Evolutionary conservation across 2,888 invertebrate species (phyloP), one percentile per base, ranked within the genome.

Genomic region (Colletes collaris): DNA sequence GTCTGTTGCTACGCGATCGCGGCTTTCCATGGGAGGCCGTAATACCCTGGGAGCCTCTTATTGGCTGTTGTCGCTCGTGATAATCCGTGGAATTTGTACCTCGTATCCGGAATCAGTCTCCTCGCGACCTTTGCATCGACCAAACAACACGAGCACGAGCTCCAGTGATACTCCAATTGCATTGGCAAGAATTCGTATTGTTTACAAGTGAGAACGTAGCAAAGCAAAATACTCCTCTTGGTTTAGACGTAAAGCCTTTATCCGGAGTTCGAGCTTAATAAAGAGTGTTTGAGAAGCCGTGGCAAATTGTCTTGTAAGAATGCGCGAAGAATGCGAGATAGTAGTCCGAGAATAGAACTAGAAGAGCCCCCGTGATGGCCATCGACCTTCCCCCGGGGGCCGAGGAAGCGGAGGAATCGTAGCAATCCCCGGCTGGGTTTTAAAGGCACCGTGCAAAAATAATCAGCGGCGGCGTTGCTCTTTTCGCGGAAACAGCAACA

Each of bases 1-100:
- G 16, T 16, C 16, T 50, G 77, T 62, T 72, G 27, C 59, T 62
- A 19, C 65, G 67, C 59, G 11, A 13, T n/a, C 53, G 35, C 40
- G 55, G 64, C 52, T 64, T 70, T 60, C 49, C 64, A 60, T 52
- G 68, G 53, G 50, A 37, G 27, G 72, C 72, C 76, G 71, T 75
- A 74, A 74, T 69, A 67, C 50, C 16, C 46, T 35, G 40, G 4
- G 27, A 49, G n/a, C 19, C 53, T 13, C 8, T 49, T 35, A 19
- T 11, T 63, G 6, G 49, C 10, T 27, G n/a, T 52, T 16, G 11
- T 37, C 64, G 3, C 8, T 16, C 27, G 8, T 0, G 40, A 16
- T 5, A 16, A 16, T 16, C n/a, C 59, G 0, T 8, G 59, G 40
- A 59, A 16, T 44, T 10, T 10, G 40, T 40, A 40, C 40, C 10